Conservation (phyloP, 2,113 vertebrate genomes). For the Ceyx melanurus region DNA sequence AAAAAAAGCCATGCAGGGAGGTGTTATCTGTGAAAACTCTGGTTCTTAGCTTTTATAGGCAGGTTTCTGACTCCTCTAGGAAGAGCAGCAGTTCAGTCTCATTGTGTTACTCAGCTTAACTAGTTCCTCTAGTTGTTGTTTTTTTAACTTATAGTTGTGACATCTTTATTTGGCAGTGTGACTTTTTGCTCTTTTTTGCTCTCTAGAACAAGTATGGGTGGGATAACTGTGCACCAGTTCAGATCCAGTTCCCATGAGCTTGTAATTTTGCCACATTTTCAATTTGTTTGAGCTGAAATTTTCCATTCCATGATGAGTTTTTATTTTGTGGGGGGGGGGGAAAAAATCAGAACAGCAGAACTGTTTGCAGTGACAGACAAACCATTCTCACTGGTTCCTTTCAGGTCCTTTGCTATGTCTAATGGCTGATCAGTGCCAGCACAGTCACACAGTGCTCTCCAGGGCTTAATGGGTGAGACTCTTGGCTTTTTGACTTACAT, state of each 20-base stretch:
- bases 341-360: background rate
- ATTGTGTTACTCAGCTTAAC: background rate
- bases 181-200: background rate
- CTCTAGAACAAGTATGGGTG: background rate
- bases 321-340: background rate
- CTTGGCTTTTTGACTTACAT: background rate
- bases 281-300: background rate
- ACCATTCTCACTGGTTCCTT: background rate
- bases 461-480: background rate
- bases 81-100: background rate
- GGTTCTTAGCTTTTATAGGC: background rate
- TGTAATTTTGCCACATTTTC: background rate
- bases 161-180: accelerated
- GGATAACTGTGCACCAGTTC: background rate
- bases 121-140: background rate
- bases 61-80: slow-evolving; percentile 5
- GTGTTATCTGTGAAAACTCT: background rate
- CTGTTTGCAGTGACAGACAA: background rate
- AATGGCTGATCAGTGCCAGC: background rate
- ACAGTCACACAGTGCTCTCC: background rate
- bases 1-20: background rate
- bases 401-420: background rate
- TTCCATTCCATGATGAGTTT: slow-evolving; percentile 11
- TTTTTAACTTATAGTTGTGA: background rate
- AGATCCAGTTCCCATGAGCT: slow-evolving; percentile 6